Conservation (phyloP, 2,888 invertebrate genomes). For the Pemphredon lugubris region DNA sequence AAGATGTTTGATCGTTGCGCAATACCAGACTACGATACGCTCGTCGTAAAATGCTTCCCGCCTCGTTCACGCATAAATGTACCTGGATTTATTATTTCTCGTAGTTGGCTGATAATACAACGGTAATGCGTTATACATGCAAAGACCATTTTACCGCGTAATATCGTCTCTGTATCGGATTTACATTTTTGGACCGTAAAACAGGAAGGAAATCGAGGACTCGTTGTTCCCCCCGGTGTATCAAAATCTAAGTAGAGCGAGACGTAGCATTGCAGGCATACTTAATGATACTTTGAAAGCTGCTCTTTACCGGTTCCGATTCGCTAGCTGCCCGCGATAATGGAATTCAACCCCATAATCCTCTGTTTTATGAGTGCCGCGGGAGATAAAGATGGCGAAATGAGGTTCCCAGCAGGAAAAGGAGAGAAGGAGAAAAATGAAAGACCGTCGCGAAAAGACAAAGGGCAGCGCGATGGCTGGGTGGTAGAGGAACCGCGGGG, state of each 20-base stretch:
- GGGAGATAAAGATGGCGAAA: slow-evolving; percentile 57
- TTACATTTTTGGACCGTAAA: slow-evolving; percentile 44
- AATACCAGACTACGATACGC: too few species aligned
- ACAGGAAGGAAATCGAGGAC: slow-evolving; percentile 24
- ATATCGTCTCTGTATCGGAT: slow-evolving; percentile 38
- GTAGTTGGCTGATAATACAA: too few species aligned
- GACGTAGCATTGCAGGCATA: slow-evolving; percentile 49
- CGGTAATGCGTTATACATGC: background rate
- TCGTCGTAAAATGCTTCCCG: too few species aligned
- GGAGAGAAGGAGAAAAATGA: slow-evolving; percentile 18
- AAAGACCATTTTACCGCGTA: background rate
- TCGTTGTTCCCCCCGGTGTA: slow-evolving; percentile 35
- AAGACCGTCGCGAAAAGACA: slow-evolving; percentile 53
- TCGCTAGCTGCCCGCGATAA: slow-evolving; percentile 72
- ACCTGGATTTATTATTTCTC: too few species aligned
- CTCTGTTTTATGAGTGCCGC: slow-evolving; percentile 74
- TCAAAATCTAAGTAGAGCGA: slow-evolving; percentile 27
- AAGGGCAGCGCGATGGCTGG: slow-evolving; percentile 41
- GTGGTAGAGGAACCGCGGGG: slow-evolving; percentile 15
- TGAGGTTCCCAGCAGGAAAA: slow-evolving; percentile 43
- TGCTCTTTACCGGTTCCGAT: slow-evolving; percentile 73
- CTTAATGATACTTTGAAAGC: slow-evolving; percentile 73
- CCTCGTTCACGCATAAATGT: too few species aligned
- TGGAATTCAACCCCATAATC: slow-evolving; percentile 77
- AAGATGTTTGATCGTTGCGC: too few species aligned